A percentile compares a stretch with the other conserved stretches of the same genome.
phyloP scores from a whole-genome alignment of 2,888 invertebrate genomes.

The Hydropsyche betteni region DNA sequence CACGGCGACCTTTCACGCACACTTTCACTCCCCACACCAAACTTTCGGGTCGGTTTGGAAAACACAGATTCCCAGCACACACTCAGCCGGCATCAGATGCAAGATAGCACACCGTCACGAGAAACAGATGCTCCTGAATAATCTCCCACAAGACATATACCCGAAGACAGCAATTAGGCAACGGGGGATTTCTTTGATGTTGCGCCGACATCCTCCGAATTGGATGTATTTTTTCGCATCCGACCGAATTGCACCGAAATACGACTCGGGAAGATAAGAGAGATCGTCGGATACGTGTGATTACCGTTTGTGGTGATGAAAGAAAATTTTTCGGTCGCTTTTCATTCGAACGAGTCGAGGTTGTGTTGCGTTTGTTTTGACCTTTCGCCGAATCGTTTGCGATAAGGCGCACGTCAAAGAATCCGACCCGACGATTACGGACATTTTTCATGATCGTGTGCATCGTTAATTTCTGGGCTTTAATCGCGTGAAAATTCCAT shows the following conservation, averaged over 20 bases:
- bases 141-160: neutral
- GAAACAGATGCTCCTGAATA: slow-evolving; percentile 24
- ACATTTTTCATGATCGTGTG: slow-evolving; percentile 11
- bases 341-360: neutral
- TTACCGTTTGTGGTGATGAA: too few relatives aligned
- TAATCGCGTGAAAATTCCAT: slow-evolving; percentile 17
- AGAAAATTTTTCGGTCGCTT: too few relatives aligned
- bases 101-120: slow-evolving; percentile 7
- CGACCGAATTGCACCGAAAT: neutral
- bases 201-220: slow-evolving; percentile 17
- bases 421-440: neutral
- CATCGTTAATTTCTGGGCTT: slow-evolving; percentile 8
- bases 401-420: slow-evolving; percentile 16
- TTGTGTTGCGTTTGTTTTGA: neutral
- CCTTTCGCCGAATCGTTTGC: slow-evolving; percentile 1
- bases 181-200: neutral
- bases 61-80: neutral
- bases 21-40: too few relatives aligned
- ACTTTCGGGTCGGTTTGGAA: neutral
- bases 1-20: too few relatives aligned
- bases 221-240: slow-evolving; percentile 22
- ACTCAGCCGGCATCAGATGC: neutral
- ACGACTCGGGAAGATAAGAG: neutral
- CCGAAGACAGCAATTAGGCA: slow-evolving; percentile 20
- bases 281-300: too few relatives aligned